Evolutionary conservation across 2,113 vertebrate genomes (phyloP), one percentile per base, ranked within the genome.

Genomic region (Urocitellus parryii): DNA sequence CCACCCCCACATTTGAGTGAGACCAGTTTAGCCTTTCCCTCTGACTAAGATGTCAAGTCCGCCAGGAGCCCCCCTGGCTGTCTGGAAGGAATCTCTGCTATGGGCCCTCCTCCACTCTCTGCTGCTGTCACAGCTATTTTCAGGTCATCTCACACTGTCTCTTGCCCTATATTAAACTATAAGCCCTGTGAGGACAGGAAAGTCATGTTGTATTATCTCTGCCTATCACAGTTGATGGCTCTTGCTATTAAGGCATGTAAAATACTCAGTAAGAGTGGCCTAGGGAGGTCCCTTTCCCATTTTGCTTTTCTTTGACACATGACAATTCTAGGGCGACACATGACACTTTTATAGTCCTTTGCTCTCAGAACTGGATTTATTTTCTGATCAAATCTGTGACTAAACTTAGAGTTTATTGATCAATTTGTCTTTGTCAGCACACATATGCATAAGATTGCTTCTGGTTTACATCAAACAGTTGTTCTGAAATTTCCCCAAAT

Each of bases 401-500:
- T 76, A 53, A 84, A 56, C 25, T 48, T 96, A 53, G 25, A 79
- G 51, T 22, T 13, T 68, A 51, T 72, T 95, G 51, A n/a, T 81
- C 77, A 92, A 13, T 90, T 29, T 32, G 42, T 72, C 39, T 85
- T 73, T 48, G 34, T 48, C n/a, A 42, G 39, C 12, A 34, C 25
- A 42, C 74, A 82, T 96, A n/a, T 70, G 4, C 18, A 73, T 61
- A 80, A 80, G 67, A 51, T 48, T 53, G 5, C 39, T 91, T 87
- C 58, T 8, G 12, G 11, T 82, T 90, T 67, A 13, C 14, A 88
- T 39, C 22, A 45, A 56, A 67, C 12, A 39, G 13, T 12, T 58
- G 63, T 96, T 93, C 74, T 10, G 67, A 90, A 8, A 82, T 70
- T 96, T 88, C 37, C 63, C 77, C 53, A 90, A 86, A 32, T 8